These are phyloP conservation scores for Collichthys lucidus DNA, from an alignment of 2,113 vertebrate species.

Conservation along the genomic window DNA sequence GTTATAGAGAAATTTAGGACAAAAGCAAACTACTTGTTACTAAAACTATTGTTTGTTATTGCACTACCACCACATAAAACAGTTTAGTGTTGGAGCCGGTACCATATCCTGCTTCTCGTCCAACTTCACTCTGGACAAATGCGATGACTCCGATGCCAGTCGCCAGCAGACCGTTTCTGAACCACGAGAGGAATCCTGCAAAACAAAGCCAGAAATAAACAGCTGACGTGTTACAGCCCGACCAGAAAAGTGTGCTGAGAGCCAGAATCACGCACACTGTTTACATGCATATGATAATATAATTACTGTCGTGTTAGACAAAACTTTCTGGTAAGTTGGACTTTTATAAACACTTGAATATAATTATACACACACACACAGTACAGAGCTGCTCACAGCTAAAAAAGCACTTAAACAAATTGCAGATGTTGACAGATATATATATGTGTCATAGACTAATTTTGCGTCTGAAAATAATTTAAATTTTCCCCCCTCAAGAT, in stretches of 20 bases:
- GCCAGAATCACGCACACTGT: neutral
- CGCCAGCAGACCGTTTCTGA: slow-evolving; percentile 91
- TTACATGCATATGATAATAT: neutral
- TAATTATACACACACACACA: too few species aligned
- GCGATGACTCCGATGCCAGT: slow-evolving; percentile 91
- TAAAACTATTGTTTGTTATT: neutral
- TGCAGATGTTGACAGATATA: neutral
- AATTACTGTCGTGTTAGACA: neutral
- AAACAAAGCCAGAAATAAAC: slow-evolving; percentile 29
- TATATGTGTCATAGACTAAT: neutral
- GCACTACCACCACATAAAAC: neutral
- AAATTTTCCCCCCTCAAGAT: neutral
- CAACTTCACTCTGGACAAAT: slow-evolving; percentile 91
- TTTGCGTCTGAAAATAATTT: neutral
- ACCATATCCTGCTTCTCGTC: slow-evolving; percentile 91
- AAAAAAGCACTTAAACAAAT: neutral
- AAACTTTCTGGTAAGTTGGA: neutral
- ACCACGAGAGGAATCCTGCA: slow-evolving; percentile 92
- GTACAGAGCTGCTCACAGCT: neutral
- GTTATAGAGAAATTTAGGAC: neutral
- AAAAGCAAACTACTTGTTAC: neutral
- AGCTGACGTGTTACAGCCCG: neutral
- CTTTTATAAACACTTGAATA: too few species aligned
- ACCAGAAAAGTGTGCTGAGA: neutral
- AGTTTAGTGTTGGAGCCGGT: slow-evolving; percentile 13